phyloP scores from a whole-genome alignment of 2,888 invertebrate species.

The Sclerodermus sp. region DNA sequence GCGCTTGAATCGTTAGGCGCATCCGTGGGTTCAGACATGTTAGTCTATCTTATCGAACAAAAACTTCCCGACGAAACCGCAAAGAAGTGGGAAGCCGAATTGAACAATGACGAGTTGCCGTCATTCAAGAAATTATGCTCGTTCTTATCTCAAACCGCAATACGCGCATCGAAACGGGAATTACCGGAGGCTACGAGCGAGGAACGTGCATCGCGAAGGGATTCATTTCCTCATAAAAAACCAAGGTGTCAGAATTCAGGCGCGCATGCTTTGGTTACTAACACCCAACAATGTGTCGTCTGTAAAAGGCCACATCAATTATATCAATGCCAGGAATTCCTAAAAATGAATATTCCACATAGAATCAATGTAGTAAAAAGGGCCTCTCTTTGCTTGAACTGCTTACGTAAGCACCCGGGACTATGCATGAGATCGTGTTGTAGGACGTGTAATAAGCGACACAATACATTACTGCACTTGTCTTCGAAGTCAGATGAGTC shows the following conservation, averaged over 20 bases:
- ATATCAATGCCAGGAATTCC: slow-evolving; percentile 16
- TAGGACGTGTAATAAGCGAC: no score
- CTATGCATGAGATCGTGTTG: no score
- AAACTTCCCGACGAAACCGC: slow-evolving; percentile 20
- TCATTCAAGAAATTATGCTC: slow-evolving; percentile 2
- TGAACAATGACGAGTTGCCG: slow-evolving; percentile 2
- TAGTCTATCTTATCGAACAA: slow-evolving; percentile 21
- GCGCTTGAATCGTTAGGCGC: slow-evolving; percentile 21
- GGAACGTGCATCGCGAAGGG: background rate
- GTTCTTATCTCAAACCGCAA: slow-evolving; percentile 1
- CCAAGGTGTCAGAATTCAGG: no score
- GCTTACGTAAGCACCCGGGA: no score
- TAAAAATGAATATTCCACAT: background rate
- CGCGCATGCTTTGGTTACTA: no score
- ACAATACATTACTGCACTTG: no score
- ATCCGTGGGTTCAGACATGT: slow-evolving; percentile 19
- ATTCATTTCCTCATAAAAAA: no score
- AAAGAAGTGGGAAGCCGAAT: slow-evolving; percentile 19
- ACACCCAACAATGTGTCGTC: slow-evolving; percentile 9
- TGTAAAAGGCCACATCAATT: slow-evolving; percentile 18
- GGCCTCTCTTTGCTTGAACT: no score
- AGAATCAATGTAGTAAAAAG: no score
- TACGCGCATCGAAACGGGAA: background rate
- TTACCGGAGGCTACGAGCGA: no score
- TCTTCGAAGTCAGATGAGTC: no score